Evolutionary conservation across 2,113 vertebrate genomes (phyloP), one percentile per base, ranked within the genome.

Genomic region (Rallus limicola): DNA sequence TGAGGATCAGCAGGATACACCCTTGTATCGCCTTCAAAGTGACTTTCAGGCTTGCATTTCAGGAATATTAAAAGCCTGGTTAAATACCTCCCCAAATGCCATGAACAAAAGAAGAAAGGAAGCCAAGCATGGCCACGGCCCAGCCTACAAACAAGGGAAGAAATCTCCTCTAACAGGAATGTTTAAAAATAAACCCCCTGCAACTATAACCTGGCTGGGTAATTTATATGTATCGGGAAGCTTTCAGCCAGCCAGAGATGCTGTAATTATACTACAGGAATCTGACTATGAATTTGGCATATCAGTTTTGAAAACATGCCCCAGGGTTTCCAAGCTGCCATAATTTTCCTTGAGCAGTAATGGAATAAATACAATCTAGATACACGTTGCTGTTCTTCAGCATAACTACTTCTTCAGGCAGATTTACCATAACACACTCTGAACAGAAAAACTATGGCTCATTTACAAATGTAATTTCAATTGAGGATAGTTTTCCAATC

Each of bases 401-500:
- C 92, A 88, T 97, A 98, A 97, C 97, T 95, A 90, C 96, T 95
- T 97, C 97, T 96, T 81, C 95, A 95, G 97, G 97, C 97, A 98
- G 98, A 98, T 98, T 98, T 98, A 97, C 97, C 95, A 86, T 97
- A 98, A 97, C 96, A 52, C 97, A 92, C 97, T 97, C 96, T 40
- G 98, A 98, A 95, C 98, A 98, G 98, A 98, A 98, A 98, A 98
- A 98, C 97, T 98, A 98, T 97, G 98, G 97, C 98, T 99, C 98
- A 98, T 99, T 99, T 98, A 98, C 98, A 98, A 98, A 98, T 98
- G 98, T 98, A 98, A 99, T 99, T 99, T 98, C 98, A 98, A 98
- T 98, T 98, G 98, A 98, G 97, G 98, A 98, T 98, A 97, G 98
- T 98, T 98, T 98, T 98, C 98, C 98, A 98, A 97, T 98, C 98